These are phyloP conservation scores for Stramonita haemastoma DNA, from an alignment of 2,888 invertebrate species.

Conservation along the genomic window DNA sequence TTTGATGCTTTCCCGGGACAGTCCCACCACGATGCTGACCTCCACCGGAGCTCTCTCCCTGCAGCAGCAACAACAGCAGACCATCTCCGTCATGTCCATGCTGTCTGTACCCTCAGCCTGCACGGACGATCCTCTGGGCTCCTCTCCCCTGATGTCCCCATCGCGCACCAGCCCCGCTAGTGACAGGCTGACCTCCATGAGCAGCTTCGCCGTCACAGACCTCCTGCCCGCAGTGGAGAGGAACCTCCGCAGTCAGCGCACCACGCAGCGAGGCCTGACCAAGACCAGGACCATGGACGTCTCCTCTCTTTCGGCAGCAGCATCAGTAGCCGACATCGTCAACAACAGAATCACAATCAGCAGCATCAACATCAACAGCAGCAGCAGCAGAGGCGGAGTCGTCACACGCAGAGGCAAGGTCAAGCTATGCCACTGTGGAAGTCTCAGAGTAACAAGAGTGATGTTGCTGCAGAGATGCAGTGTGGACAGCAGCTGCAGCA, in stretches of 20 bases:
- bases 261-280: slow-evolving; percentile 26
- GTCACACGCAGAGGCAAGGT: background rate
- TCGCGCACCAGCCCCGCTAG: background rate
- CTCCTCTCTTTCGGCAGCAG: background rate
- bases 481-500: too few relatives aligned
- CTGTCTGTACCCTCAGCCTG: background rate
- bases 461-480: background rate
- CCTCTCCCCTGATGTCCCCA: slow-evolving; percentile 5
- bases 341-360: slow-evolving; percentile 12
- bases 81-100: slow-evolving; percentile 9
- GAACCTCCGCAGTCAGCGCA: slow-evolving; percentile 27
- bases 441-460: background rate
- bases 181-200: background rate
- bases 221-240: slow-evolving; percentile 50
- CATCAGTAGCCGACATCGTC: background rate
- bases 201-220: slow-evolving; percentile 46
- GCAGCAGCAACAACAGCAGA: background rate
- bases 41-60: background rate
- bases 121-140: background rate
- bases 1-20: background rate
- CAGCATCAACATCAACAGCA: slow-evolving; percentile 24
- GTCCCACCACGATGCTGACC: background rate
- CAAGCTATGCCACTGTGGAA: background rate
- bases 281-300: slow-evolving; percentile 27
- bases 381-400: background rate